Evolutionary conservation across 2,113 vertebrate species (phyloP), one percentile per base, ranked within the genome.

Genomic region (Neolamprologus cancellatus): DNA sequence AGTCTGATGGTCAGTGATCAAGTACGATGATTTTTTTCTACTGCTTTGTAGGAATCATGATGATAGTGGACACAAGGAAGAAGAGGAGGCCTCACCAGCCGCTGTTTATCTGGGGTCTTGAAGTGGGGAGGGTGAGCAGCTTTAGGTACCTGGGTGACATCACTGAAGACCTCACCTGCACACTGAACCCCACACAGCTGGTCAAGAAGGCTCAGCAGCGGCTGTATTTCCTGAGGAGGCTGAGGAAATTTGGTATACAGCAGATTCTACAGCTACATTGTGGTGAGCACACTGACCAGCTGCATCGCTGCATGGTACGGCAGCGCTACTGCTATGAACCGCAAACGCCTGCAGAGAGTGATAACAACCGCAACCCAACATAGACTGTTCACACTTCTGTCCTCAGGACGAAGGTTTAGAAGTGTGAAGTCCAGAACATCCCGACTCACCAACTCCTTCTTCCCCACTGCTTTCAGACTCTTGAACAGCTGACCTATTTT

Each of bases 281-380:
- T 32, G 8, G 57, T 18, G 28, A 59, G 57, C 57, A 59, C 28
- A 32, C 15, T 59, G 55, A 59, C 28, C 28, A 59, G 55, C 55
- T 32, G 28, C 55, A 0, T 59, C 55, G 2, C 55, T 32, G 55
- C 55, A 59, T 59, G 55, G 55, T 59, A 32, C 15, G 1, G 0
- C 28, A 59, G 55, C 0, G 0, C 28, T 59, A 59, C 55, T 0
- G 28, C 55, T 59, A 59, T 32, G 28, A 6, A 59, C 28, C 0
- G 0, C 55, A 59, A 32, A 59, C 5, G 0, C 28, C 55, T 59
- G 55, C 55, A 32, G 28, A 59, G 28, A 18, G 28, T 59, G 28
- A 59, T 59, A 59, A 59, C 55, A 59, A 32, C 28, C 25, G 25
- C 25, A 25, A 23, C 7, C 2, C 14, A 57, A 5, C 54, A 57